phyloP scores from a whole-genome alignment of 2,888 invertebrate genomes.

The Amiota mariae region DNA sequence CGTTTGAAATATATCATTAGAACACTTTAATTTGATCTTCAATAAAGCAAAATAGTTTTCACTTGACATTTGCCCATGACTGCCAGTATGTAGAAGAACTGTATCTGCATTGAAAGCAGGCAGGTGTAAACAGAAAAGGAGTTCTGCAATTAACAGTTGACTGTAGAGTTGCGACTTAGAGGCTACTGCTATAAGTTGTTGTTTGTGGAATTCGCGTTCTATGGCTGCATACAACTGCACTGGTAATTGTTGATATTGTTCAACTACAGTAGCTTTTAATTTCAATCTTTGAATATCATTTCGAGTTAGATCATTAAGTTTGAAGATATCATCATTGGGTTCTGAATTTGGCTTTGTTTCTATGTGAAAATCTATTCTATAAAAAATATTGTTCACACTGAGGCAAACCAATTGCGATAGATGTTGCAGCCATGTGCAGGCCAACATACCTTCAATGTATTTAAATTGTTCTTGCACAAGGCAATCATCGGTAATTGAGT shows the following conservation, averaged over 20 bases:
- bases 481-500: slow-evolving; percentile 53
- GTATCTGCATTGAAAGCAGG: slow-evolving; percentile 46
- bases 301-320: slow-evolving; percentile 53
- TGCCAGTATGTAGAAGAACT: slow-evolving; percentile 44
- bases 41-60: slow-evolving; percentile 55
- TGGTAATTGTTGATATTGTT: slow-evolving; percentile 54
- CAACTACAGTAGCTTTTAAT: slow-evolving; percentile 47
- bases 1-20: slow-evolving; percentile 48
- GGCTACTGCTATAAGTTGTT: slow-evolving; percentile 63
- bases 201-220: slow-evolving; percentile 61
- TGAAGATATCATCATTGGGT: slow-evolving; percentile 34
- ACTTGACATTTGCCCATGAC: slow-evolving; percentile 35
- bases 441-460: slow-evolving; percentile 63
- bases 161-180: slow-evolving; percentile 47
- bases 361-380: slow-evolving; percentile 51
- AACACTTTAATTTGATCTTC: slow-evolving; percentile 49
- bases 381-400: slow-evolving; percentile 71
- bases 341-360: neutral
- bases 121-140: slow-evolving; percentile 54
- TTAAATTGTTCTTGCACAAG: slow-evolving; percentile 54
- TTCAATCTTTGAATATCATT: slow-evolving; percentile 50
- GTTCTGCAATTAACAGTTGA: slow-evolving; percentile 45
- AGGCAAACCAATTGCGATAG: slow-evolving; percentile 66
- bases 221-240: slow-evolving; percentile 52
- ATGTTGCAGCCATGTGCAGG: slow-evolving; percentile 65